A percentile compares a stretch with the other conserved stretches of the same genome.
phyloP scores from a whole-genome alignment of 2,888 invertebrate genomes.

The Cosmopolites sordidus region DNA sequence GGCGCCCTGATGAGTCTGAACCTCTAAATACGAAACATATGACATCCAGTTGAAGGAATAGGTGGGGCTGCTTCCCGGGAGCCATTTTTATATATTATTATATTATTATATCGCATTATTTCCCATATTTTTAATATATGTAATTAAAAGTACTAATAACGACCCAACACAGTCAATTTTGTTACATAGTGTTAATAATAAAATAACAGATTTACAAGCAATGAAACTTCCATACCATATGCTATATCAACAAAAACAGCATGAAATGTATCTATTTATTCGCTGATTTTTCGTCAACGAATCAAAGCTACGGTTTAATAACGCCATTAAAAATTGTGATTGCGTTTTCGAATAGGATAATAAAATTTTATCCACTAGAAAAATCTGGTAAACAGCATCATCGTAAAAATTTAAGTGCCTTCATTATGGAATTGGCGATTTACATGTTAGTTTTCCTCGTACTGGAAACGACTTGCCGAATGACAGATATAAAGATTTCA shows the following conservation, averaged over 20 bases:
- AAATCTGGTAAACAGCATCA: slow-evolving; percentile 26
- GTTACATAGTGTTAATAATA: no score
- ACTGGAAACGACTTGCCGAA: slow-evolving; percentile 19
- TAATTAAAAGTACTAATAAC: no score
- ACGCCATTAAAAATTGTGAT: slow-evolving; percentile 23
- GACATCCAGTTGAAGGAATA: no score
- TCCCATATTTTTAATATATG: no score
- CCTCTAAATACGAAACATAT: no score
- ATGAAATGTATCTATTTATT: not conserved
- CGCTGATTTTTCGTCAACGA: not conserved
- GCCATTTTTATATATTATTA: no score
- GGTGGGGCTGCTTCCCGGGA: no score
- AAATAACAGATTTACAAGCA: no score
- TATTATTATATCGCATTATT: no score
- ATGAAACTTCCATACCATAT: no score
- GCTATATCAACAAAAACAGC: not conserved
- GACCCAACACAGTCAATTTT: no score
- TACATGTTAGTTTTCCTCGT: slow-evolving; percentile 24
- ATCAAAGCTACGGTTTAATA: slow-evolving; percentile 16
- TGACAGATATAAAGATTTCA: slow-evolving; percentile 12
- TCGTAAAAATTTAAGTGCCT: slow-evolving; percentile 26
- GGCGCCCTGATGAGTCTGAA: no score
- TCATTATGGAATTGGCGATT: slow-evolving; percentile 25
- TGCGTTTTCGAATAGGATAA: slow-evolving; percentile 22
- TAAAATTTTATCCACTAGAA: slow-evolving; percentile 27